phyloP scores from a whole-genome alignment of 2,113 vertebrate genomes.

The Raphicerus campestris region DNA sequence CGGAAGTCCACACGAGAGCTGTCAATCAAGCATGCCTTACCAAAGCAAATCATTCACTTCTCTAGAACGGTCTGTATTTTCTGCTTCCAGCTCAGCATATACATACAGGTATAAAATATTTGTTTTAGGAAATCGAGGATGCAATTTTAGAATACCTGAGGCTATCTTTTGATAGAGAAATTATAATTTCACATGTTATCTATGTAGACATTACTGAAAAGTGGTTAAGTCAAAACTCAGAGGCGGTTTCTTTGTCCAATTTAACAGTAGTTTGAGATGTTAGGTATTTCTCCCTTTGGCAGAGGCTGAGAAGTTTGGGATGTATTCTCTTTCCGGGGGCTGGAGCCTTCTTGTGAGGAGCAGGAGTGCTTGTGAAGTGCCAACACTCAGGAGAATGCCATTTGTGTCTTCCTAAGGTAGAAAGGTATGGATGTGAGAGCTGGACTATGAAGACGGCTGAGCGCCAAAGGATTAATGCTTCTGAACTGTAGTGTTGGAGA shows the following conservation, averaged over 20 bases:
- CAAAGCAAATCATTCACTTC: neutral
- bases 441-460: no score
- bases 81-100: neutral
- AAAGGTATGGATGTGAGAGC: neutral
- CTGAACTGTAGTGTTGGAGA: no score
- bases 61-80: neutral
- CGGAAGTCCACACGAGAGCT: neutral
- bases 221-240: neutral
- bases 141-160: neutral
- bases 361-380: neutral
- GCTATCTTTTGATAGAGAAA: neutral
- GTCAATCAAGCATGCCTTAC: neutral
- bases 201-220: neutral
- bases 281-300: neutral
- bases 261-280: neutral
- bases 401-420: neutral
- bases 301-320: neutral
- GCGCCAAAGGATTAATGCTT: fast-evolving
- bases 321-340: neutral
- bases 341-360: neutral
- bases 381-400: neutral
- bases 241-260: neutral
- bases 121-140: neutral
- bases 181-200: neutral
- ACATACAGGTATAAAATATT: neutral